Conservation (phyloP, 2,888 invertebrate species). For the Teinopalpus imperialis region DNA sequence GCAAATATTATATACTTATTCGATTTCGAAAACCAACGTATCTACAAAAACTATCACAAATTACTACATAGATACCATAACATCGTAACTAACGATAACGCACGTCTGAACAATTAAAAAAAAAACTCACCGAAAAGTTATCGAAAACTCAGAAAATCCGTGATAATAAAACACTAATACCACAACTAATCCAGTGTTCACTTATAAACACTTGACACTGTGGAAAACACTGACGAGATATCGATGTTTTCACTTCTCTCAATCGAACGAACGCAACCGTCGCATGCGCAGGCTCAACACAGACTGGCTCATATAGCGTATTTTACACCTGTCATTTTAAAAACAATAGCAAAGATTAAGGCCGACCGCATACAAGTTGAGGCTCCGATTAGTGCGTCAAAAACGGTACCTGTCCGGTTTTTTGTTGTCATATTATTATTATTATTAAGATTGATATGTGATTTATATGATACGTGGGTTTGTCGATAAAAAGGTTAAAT, state of each 20-base stretch:
- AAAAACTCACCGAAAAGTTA: slow-evolving; percentile 57
- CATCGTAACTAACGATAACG: slow-evolving; percentile 5
- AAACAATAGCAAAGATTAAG: slow-evolving; percentile 73
- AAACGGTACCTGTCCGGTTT: slow-evolving; percentile 21
- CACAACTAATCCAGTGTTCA: slow-evolving; percentile 24
- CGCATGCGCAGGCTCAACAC: slow-evolving; percentile 57
- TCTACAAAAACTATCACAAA: slow-evolving; percentile 8
- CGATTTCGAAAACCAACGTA: slow-evolving; percentile 5
- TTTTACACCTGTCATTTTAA: slow-evolving; percentile 63
- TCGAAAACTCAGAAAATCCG: slow-evolving; percentile 31
- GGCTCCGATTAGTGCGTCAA: slow-evolving; percentile 15
- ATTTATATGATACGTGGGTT: not conserved
- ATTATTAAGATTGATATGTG: slow-evolving; percentile 8
- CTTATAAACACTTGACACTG: slow-evolving; percentile 27
- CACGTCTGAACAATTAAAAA: slow-evolving; percentile 29
- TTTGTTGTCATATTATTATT: slow-evolving; percentile 9
- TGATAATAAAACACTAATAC: slow-evolving; percentile 12
- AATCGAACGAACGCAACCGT: slow-evolving; percentile 41
- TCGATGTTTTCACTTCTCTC: slow-evolving; percentile 27
- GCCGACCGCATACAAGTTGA: slow-evolving; percentile 20
- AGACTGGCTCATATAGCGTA: slow-evolving; percentile 56
- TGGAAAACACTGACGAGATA: slow-evolving; percentile 29
- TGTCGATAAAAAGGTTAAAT: not conserved
- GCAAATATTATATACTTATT: no score
- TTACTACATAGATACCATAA: slow-evolving; percentile 6